phyloP scores from a whole-genome alignment of 2,113 vertebrate species.

The Otocyon megalotis region DNA sequence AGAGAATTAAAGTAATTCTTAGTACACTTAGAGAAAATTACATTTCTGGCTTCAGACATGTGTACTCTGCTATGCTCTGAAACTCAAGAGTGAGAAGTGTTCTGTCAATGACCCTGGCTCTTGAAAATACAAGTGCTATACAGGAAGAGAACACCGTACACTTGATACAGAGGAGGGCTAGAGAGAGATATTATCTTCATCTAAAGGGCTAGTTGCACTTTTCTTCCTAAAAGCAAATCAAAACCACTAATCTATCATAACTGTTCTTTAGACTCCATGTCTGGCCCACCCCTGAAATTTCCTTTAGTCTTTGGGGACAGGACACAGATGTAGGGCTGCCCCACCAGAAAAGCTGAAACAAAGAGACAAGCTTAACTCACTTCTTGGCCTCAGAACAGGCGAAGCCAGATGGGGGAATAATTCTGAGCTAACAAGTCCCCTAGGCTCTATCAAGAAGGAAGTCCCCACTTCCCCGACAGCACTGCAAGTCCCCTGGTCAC shows the following conservation, averaged over 20 bases:
- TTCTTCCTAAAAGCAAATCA: slow-evolving; percentile 65
- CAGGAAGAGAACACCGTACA: slow-evolving; percentile 54
- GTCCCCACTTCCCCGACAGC: neutral
- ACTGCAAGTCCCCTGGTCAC: neutral
- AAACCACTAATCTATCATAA: slow-evolving; percentile 47
- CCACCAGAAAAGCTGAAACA: slow-evolving; percentile 38
- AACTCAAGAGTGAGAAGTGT: slow-evolving; percentile 72
- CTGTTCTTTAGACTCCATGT: neutral
- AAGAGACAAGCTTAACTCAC: slow-evolving; percentile 3
- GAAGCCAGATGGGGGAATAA: neutral
- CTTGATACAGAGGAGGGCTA: slow-evolving; percentile 51
- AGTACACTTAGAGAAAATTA: slow-evolving; percentile 54
- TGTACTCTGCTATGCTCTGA: slow-evolving; percentile 52
- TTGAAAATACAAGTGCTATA: slow-evolving; percentile 74
- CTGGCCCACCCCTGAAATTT: slow-evolving; percentile 32
- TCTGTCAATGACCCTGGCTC: slow-evolving; percentile 76
- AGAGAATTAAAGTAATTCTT: slow-evolving; percentile 45
- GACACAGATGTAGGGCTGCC: slow-evolving; percentile 27
- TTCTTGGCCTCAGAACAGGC: neutral
- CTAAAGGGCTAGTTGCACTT: slow-evolving; percentile 41
- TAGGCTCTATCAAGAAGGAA: slow-evolving; percentile 17
- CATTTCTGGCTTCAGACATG: slow-evolving; percentile 37
- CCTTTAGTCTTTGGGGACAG: slow-evolving; percentile 4
- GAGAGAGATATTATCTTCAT: slow-evolving; percentile 63
- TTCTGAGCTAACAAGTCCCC: neutral